Percentiles rank a stretch among this genome's conserved stretches.
Conservation (phyloP, 1,140 invertebrate genomes). For the Drosophila parvula region DNA sequence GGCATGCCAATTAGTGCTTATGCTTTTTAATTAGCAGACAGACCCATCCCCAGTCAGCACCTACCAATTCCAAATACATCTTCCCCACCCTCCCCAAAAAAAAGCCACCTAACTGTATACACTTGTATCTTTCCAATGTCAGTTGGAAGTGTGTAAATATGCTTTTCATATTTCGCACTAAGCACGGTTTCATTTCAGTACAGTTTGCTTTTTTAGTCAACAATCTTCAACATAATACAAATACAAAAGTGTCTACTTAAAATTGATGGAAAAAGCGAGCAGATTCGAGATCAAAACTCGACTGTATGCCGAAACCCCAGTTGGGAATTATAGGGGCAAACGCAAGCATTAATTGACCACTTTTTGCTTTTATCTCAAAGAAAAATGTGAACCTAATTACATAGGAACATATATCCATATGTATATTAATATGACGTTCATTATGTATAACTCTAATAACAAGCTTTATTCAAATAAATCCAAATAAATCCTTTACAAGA, state of each 20-base stretch:
- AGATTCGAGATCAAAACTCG: background rate
- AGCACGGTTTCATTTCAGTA: constrained; percentile 34
- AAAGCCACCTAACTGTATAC: background rate
- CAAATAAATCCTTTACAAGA: no score
- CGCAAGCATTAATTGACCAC: no score
- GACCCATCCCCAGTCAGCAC: constrained; percentile 13
- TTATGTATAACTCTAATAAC: no score
- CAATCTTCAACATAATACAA: background rate
- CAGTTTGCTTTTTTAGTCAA: constrained; percentile 43
- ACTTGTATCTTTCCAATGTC: background rate
- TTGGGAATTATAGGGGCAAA: background rate
- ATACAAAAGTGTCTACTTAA: background rate
- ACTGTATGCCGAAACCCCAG: background rate
- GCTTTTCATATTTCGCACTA: constrained; percentile 8
- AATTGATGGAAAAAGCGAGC: background rate
- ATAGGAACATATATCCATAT: no score
- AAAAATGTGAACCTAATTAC: no score
- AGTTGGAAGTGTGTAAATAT: constrained; percentile 10
- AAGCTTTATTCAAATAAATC: no score
- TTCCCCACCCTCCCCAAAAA: background rate
- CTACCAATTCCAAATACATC: constrained; percentile 4
- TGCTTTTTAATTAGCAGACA: constrained; percentile 76
- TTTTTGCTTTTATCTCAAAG: no score
- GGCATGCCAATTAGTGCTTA: constrained; percentile 76
- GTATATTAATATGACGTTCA: no score